Percentiles rank a stretch among this genome's conserved stretches.
Evolutionary conservation across 2,113 vertebrate genomes (phyloP).

Genomic region (Hydrolagus affinis): DNA sequence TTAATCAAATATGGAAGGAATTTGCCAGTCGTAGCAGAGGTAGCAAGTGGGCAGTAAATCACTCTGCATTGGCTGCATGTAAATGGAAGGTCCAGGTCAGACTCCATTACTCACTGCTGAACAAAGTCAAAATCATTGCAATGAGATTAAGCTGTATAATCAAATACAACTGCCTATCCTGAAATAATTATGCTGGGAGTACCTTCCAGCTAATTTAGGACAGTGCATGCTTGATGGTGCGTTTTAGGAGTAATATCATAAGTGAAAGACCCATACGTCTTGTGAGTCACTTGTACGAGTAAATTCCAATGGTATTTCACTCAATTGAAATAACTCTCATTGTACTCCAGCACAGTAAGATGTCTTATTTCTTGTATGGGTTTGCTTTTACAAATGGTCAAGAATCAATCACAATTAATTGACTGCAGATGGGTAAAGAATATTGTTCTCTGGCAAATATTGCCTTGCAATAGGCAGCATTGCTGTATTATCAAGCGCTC

Average conservation of each 20-base stretch:
- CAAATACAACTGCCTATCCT: background rate
- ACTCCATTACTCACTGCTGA: background rate
- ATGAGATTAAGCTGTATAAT: constrained; percentile 2
- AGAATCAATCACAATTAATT: background rate
- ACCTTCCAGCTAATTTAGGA: background rate
- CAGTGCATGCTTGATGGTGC: too few relatives aligned
- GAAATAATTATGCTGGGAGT: background rate
- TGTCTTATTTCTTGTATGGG: background rate
- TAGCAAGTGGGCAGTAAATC: background rate
- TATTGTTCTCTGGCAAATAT: too few relatives aligned
- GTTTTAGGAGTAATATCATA: background rate
- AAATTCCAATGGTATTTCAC: background rate
- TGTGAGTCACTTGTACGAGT: background rate
- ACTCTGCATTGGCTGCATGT: background rate
- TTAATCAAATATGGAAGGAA: constrained; percentile 8
- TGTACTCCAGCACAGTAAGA: background rate
- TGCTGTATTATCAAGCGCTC: background rate
- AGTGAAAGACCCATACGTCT: background rate
- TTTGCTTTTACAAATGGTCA: background rate
- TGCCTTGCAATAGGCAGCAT: background rate
- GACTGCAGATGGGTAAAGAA: background rate
- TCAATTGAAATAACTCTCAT: background rate
- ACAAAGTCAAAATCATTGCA: constrained; percentile 3
- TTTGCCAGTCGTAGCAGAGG: too few relatives aligned
- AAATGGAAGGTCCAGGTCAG: background rate